These are phyloP conservation scores for Taphrorychus bicolor DNA, from an alignment of 2,888 invertebrate genomes.

Conservation along the genomic window DNA sequence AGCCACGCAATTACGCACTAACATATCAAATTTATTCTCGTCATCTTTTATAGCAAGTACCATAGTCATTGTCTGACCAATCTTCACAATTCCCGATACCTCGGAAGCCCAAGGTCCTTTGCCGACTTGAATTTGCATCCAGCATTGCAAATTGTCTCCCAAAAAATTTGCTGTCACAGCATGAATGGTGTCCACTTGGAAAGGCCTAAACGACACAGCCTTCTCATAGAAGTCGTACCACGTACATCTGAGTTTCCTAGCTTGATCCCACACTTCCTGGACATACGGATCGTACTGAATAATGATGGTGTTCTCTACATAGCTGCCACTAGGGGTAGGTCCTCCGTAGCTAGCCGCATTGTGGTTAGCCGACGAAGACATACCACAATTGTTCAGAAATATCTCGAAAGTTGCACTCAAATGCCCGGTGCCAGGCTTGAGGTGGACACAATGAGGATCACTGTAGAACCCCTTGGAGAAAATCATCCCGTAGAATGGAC, in stretches of 20 bases:
- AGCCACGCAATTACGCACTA: slow-evolving; percentile 92
- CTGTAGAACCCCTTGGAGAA: slow-evolving; percentile 95
- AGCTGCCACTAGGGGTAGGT: slow-evolving; percentile 90
- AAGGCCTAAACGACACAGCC: slow-evolving; percentile 92
- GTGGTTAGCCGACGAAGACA: slow-evolving; percentile 91
- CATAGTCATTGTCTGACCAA: slow-evolving; percentile 97
- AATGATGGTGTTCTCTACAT: slow-evolving; percentile 93
- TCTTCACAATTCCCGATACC: slow-evolving; percentile 94
- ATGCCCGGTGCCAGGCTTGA: slow-evolving; percentile 90
- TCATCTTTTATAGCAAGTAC: slow-evolving; percentile 94
- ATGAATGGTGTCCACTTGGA: slow-evolving; percentile 95
- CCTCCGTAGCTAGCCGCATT: slow-evolving; percentile 83
- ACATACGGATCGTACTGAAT: slow-evolving; percentile 95
- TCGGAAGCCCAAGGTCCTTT: slow-evolving; percentile 98
- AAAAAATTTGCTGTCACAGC: slow-evolving; percentile 95
- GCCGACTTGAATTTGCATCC: slow-evolving; percentile 98
- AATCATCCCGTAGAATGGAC: slow-evolving; percentile 95
- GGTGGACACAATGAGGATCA: slow-evolving; percentile 88
- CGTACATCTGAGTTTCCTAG: slow-evolving; percentile 88
- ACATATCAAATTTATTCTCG: slow-evolving; percentile 95
- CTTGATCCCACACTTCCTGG: slow-evolving; percentile 95
- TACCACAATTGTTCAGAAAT: slow-evolving; percentile 91
- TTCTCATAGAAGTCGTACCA: slow-evolving; percentile 98
- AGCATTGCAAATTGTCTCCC: slow-evolving; percentile 93
- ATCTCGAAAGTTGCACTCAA: slow-evolving; percentile 93